These are phyloP conservation scores for Bombus haemorrhoidalis DNA, from an alignment of 1,140 invertebrate species.

Conservation along the genomic window DNA sequence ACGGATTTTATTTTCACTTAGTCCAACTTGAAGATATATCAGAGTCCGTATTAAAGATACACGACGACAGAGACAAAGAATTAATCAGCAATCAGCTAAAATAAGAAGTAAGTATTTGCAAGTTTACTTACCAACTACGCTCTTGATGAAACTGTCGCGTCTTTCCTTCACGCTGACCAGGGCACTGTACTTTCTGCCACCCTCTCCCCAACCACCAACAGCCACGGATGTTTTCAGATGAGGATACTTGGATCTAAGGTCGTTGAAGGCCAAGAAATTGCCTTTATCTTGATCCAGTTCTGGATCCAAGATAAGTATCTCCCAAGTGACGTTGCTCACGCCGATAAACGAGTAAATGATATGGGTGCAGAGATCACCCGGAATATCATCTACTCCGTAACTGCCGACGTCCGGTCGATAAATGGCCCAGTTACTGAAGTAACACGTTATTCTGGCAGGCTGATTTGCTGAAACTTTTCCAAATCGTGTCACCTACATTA, in stretches of 20 bases:
- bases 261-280: conserved; percentile 93
- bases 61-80: not conserved
- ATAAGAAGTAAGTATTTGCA: too few relatives aligned
- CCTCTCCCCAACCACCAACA: conserved; percentile 94
- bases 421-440: conserved; percentile 97
- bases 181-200: conserved; percentile 92
- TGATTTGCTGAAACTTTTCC: conserved; percentile 57
- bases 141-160: conserved; percentile 88
- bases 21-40: too few relatives aligned
- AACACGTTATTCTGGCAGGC: conserved; percentile 89
- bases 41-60: too few relatives aligned
- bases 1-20: not conserved
- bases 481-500: not conserved
- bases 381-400: conserved; percentile 92
- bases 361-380: conserved; percentile 92
- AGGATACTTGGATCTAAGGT: conserved; percentile 88
- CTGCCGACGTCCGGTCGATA: conserved; percentile 91
- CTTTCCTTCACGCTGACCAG: conserved; percentile 88
- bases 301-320: conserved; percentile 90
- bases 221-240: conserved; percentile 90
- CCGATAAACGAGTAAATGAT: conserved; percentile 96
- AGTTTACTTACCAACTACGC: conserved; percentile 86
- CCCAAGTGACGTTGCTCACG: conserved; percentile 90
- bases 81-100: too few relatives aligned
- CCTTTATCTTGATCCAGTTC: conserved; percentile 90